Percentiles rank a stretch among this genome's conserved stretches.
Evolutionary conservation across 2,797 vertebrate species (phyloP).

Genomic region (Nothura maculosa): DNA sequence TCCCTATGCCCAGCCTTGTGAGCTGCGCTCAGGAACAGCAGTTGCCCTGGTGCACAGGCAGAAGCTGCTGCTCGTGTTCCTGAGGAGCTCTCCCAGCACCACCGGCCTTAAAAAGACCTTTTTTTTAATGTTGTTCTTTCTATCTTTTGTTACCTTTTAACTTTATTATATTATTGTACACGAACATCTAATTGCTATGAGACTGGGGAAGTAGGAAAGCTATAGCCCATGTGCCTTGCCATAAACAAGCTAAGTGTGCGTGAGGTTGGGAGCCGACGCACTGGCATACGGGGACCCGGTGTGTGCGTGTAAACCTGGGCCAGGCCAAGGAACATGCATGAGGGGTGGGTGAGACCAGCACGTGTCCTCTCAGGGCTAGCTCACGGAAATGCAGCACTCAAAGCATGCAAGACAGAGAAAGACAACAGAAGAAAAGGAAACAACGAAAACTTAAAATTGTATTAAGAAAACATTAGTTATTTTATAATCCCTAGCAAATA

Average conservation of each 20-base stretch:
- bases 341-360: background rate
- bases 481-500: background rate
- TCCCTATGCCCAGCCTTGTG: accelerated
- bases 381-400: background rate
- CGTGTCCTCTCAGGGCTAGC: background rate
- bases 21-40: accelerated
- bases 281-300: background rate
- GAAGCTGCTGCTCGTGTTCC: accelerated
- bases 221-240: background rate
- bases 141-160: too few relatives aligned
- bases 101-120: background rate
- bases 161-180: background rate
- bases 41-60: background rate
- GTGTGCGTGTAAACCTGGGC: background rate
- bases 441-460: constrained; percentile 2
- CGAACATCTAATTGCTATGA: background rate
- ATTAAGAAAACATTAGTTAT: constrained; percentile 5
- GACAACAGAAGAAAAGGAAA: constrained; percentile 10
- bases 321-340: background rate
- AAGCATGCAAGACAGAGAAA: background rate
- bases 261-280: background rate
- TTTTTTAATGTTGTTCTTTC: too few relatives aligned
- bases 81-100: background rate
- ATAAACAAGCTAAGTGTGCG: background rate
- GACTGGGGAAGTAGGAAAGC: background rate